Base-by-base conservation (phyloP, 2,888 invertebrate species). In the Taenaris catops region DNA sequence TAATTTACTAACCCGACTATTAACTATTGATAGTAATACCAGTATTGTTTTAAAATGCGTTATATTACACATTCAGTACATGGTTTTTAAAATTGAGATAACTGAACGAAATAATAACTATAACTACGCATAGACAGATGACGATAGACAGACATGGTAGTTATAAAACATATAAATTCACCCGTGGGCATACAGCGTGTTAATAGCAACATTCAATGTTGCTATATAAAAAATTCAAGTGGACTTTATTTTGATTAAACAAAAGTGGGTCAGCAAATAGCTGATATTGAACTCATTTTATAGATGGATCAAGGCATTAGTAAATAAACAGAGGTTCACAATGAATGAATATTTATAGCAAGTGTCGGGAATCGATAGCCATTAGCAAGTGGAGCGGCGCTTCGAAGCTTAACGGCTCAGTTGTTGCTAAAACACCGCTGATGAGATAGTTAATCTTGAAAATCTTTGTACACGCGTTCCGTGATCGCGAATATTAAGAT, bases 321-420 rank as follows among this genome's bases (percentile, higher is more conserved):
- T 38, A 40, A 40, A 47, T 43, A 46, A 44, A 42, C 38, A 48
- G 16, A 23, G 38, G 34, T 37, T 37, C 33, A 38, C 37, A 36
- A 23, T 25, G 35, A 44, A 46, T 45, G 50, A 49, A 49, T 53
- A 52, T 55, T 51, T 56, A 48, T 53, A 44, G 49, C 41, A 23
- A 36, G 37, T 38, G 42, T 35, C 38, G 35, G 20, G 35, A 37
- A 58, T 58, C 50, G 47, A 55, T 52, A 50, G 37, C 51, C 53
- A 59, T 62, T 63, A 57, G 45, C 38, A 34, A 34, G 34, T 48
- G 41, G 44, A 41, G 44, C 46, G 34, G 62, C 42, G 25, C 16
- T 27, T 18, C 27, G 23, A 17, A 24, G 42, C 36, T 47, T 40
- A 40, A 20, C 28, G 35, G 42, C 36, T 37, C 34, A 36, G 28